A percentile compares a stretch with the other conserved stretches of the same genome.
These are phyloP conservation scores for Butastur rufipennis DNA, from an alignment of 2,113 vertebrate species.

Conservation along the genomic window DNA sequence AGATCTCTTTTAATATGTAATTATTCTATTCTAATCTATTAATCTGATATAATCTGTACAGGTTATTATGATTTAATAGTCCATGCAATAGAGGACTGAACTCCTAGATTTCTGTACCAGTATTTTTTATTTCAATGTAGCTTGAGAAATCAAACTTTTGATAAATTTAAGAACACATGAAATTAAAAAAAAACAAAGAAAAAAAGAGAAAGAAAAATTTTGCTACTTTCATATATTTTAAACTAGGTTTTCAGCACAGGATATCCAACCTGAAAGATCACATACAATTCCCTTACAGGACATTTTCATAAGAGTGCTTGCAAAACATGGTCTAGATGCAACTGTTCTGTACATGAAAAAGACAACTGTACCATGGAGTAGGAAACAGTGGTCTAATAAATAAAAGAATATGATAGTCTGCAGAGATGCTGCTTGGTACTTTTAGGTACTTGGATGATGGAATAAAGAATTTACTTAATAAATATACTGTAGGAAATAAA, in stretches of 20 bases:
- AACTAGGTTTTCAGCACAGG: not conserved
- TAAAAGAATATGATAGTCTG: accelerated
- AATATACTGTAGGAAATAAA: not conserved
- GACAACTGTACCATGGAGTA: accelerated
- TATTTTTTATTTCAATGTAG: not conserved
- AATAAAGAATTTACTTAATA: not conserved
- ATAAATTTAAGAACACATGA: not conserved
- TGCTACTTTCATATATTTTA: not conserved
- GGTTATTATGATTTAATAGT: not conserved
- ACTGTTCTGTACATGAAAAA: not conserved
- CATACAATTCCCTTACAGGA: not conserved
- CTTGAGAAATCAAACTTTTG: not conserved
- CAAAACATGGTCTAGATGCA: not conserved
- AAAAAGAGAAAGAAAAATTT: not conserved
- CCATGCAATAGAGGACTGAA: not conserved
- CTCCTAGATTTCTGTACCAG: not conserved
- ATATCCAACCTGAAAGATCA: not conserved
- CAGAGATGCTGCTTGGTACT: not conserved
- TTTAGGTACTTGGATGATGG: not conserved
- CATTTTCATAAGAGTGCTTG: not conserved
- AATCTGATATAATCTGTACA: not conserved
- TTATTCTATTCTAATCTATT: not conserved
- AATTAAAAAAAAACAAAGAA: too few relatives aligned
- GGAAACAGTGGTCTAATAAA: not conserved
- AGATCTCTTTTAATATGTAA: not conserved